Evolutionary conservation across 2,888 invertebrate genomes (phyloP).

Genomic region (Nymphalis c-album): DNA sequence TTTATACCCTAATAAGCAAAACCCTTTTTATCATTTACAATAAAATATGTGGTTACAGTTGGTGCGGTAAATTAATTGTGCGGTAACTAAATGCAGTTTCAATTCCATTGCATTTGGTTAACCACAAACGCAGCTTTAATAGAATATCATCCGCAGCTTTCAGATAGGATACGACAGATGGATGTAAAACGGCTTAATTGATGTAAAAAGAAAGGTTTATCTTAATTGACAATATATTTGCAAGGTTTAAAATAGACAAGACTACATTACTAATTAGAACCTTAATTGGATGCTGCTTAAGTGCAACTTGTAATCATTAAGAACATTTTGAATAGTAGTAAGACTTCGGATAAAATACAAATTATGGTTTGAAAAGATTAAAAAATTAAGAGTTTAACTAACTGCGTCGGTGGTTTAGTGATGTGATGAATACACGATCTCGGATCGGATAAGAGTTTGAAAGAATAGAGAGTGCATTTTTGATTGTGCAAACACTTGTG

Average conservation of each 20-base stretch:
- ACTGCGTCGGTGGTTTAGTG: too few species aligned
- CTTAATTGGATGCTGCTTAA: slow-evolving; percentile 21
- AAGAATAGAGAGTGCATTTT: too few species aligned
- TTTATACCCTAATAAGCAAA: too few species aligned
- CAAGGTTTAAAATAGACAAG: slow-evolving; percentile 27
- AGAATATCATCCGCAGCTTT: slow-evolving; percentile 16
- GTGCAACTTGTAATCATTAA: slow-evolving; percentile 13
- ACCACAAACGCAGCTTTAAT: slow-evolving; percentile 37
- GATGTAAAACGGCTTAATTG: slow-evolving; percentile 23
- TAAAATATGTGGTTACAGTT: slow-evolving; percentile 15
- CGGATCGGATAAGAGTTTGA: too few species aligned
- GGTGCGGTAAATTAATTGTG: slow-evolving; percentile 30
- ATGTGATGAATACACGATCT: too few species aligned
- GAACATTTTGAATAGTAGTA: neutral
- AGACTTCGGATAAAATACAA: too few species aligned
- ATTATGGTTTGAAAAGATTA: too few species aligned
- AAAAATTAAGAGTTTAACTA: too few species aligned
- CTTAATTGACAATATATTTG: slow-evolving; percentile 11
- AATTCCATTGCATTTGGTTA: slow-evolving; percentile 41
- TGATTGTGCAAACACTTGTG: too few species aligned
- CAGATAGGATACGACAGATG: slow-evolving; percentile 16
- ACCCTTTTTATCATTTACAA: too few species aligned
- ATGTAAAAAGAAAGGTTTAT: slow-evolving; percentile 18
- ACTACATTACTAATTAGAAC: slow-evolving; percentile 14
- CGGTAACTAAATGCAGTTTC: slow-evolving; percentile 36